Evolutionary conservation across 2,113 vertebrate genomes (phyloP).

Genomic region (Cathartes aura): DNA sequence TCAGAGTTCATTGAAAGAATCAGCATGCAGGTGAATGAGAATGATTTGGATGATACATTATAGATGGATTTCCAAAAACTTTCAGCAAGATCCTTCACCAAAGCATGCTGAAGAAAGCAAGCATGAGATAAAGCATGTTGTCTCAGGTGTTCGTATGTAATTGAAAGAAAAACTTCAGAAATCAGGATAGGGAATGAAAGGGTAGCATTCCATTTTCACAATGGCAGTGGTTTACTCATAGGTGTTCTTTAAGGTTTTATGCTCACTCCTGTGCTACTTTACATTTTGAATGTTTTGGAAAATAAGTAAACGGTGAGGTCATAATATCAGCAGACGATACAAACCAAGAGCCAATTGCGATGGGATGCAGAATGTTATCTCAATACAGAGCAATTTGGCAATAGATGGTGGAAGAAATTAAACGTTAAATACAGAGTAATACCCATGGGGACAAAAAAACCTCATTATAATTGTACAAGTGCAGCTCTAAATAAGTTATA

Average conservation of each 20-base stretch:
- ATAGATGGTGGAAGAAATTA: not conserved
- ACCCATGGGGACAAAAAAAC: not conserved
- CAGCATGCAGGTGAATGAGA: not conserved
- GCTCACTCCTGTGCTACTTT: not conserved
- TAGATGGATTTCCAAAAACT: not conserved
- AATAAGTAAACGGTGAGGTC: not conserved
- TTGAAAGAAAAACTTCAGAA: not conserved
- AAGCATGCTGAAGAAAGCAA: not conserved
- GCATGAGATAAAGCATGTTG: not conserved
- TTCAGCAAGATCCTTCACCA: not conserved
- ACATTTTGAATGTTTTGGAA: not conserved
- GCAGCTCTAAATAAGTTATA: not conserved
- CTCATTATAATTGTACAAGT: not conserved
- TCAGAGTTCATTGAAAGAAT: not conserved
- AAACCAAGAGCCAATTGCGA: not conserved
- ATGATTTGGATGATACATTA: not conserved
- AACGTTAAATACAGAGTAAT: not conserved
- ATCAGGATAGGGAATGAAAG: not conserved
- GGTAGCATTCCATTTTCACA: not conserved
- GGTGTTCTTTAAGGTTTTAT: not conserved
- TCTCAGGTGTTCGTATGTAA: not conserved
- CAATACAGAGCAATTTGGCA: not conserved
- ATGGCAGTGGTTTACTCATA: accelerated
- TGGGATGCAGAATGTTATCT: not conserved
- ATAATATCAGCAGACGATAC: not conserved